A percentile compares a stretch with the other conserved stretches of the same genome.
These are phyloP conservation scores for Lutjanus erythropterus DNA, from an alignment of 2,113 vertebrate species.

Conservation along the genomic window DNA sequence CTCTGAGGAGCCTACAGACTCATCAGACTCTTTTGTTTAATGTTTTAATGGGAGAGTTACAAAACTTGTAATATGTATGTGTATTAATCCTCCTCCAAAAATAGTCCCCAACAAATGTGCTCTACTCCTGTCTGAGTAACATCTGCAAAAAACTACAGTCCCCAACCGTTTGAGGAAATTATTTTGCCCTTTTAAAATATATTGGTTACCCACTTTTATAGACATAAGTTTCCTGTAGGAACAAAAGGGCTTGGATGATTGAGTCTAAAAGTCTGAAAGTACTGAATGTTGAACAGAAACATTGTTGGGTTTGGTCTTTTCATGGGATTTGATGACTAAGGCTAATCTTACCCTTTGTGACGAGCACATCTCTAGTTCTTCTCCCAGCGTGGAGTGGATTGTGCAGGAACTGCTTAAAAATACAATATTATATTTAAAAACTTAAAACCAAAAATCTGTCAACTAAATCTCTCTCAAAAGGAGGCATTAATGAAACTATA, in stretches of 20 bases:
- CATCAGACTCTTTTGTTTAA: too few species aligned
- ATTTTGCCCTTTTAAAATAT: slow-evolving; percentile 27
- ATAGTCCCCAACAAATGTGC: background rate
- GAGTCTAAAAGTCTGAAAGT: background rate
- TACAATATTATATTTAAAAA: background rate
- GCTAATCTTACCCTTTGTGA: background rate
- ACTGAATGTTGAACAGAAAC: background rate
- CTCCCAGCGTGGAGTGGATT: background rate
- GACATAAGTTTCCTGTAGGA: background rate
- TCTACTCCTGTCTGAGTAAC: slow-evolving; percentile 22
- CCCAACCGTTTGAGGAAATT: background rate
- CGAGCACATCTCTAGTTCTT: background rate
- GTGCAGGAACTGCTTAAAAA: background rate
- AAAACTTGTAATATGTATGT: too few species aligned
- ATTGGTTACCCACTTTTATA: background rate
- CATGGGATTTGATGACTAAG: background rate
- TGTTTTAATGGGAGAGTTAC: too few species aligned
- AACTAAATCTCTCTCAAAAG: background rate
- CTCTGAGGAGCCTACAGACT: too few species aligned
- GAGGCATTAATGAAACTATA: background rate
- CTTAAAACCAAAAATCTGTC: background rate
- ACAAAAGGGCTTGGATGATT: background rate
- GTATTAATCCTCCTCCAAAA: background rate
- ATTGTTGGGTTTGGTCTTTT: slow-evolving; percentile 1
- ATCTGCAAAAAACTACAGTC: background rate